These are phyloP conservation scores for Notolabrus celidotus DNA, from an alignment of 2,797 vertebrate genomes.

Conservation along the genomic window DNA sequence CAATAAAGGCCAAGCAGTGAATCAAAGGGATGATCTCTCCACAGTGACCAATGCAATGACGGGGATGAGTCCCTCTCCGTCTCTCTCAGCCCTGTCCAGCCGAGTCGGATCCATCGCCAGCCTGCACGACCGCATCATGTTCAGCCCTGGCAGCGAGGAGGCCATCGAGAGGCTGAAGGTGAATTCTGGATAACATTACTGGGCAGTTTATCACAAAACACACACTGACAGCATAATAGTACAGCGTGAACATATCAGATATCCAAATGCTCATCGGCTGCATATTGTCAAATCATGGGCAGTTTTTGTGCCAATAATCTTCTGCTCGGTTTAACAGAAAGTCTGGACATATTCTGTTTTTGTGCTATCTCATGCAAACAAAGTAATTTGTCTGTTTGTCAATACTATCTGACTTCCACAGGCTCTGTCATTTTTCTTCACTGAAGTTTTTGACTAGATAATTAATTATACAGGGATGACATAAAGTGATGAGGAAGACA, in stretches of 20 bases:
- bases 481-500: neutral
- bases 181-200: slow-evolving; percentile 28
- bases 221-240: neutral
- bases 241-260: neutral
- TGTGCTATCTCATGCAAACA: neutral
- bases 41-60: slow-evolving; percentile 98
- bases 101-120: slow-evolving; percentile 94
- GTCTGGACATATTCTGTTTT: neutral
- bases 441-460: neutral
- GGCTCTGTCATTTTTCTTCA: neutral
- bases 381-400: neutral
- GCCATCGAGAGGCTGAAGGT: slow-evolving; percentile 98
- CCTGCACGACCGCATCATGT: slow-evolving; percentile 96
- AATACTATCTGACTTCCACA: neutral
- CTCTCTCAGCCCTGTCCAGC: slow-evolving; percentile 95
- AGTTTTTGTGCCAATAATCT: neutral
- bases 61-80: slow-evolving; percentile 96
- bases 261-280: neutral
- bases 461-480: neutral
- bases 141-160: slow-evolving; percentile 95
- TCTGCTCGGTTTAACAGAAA: neutral
- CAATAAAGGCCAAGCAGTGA: slow-evolving; percentile 87
- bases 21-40: slow-evolving; percentile 94
- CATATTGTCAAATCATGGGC: neutral
- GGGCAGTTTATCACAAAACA: neutral